Base-by-base conservation (phyloP, 1,140 invertebrate species). In the Gryllus bimaculatus region DNA sequence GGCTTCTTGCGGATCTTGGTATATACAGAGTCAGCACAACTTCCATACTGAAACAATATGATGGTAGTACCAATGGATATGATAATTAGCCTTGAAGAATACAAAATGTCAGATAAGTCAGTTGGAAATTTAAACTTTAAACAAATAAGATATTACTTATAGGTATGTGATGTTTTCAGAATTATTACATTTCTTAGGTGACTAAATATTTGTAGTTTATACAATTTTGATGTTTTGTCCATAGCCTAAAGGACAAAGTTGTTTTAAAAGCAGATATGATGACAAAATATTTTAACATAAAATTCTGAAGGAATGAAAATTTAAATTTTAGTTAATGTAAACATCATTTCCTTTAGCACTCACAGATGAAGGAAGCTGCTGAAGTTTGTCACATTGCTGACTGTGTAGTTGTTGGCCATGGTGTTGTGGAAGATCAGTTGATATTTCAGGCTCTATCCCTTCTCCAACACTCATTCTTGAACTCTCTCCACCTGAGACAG, bases 311-410 rank as follows among this genome's bases (percentile, higher is more conserved):
- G 26, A 39, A 26, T 75, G n/a, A 75, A 47, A 13, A 75, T 47
- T 75, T 47, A 6, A 26, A 47, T 47, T 77, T n/a, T 48, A 12
- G 8, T 26, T 77, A 39, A 39, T 39, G 26, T 39, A 39, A 39
- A 39, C 26, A 39, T 39, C 26, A 39, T 39, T 39, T 39, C 26
- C 26, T 39, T 39, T 39, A 39, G 76, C 47, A 47, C 48, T 54
- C 76, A 47, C 76, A 47, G 76, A 47, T 18, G 47, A 18, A 47
- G 76, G 47, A 26, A 54, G 76, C 47, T 48, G 78, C 73, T 79
- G 78, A 26, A 79, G 73, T 49, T 79, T 79, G n/a, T 79, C 78
- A 39, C 78, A 79, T 12, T 79, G 78, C 48, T 79, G 77, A 48
- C 21, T 54, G 21, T 78, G 48, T 48, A 21, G 13, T 21, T 10